phyloP scores from a whole-genome alignment of 2,113 vertebrate species.

The Alectura lathami region DNA sequence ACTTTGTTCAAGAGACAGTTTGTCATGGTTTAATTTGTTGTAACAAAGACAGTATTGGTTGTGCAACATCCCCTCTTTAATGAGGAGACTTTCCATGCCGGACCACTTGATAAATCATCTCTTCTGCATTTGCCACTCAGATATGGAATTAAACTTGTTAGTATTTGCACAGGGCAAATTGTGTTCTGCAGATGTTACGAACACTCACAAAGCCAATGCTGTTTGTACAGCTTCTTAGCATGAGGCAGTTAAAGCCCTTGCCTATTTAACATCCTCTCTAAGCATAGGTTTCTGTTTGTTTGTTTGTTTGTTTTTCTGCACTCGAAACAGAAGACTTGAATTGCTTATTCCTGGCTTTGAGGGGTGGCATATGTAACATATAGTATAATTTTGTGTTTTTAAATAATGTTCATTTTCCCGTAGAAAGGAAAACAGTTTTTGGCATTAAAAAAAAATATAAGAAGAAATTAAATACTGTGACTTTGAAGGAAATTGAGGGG shows the following conservation, averaged over 20 bases:
- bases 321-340: not conserved
- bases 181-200: not conserved
- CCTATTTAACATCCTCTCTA: not conserved
- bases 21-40: not conserved
- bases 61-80: not conserved
- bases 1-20: not conserved
- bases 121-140: not conserved
- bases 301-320: too few relatives aligned
- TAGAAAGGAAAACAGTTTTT: not conserved
- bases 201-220: not conserved
- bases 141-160: not conserved
- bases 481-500: not conserved
- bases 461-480: not conserved
- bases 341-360: not conserved
- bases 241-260: not conserved
- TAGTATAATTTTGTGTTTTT: not conserved
- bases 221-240: not conserved
- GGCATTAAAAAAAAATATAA: not conserved
- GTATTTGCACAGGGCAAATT: not conserved
- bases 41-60: not conserved
- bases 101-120: not conserved
- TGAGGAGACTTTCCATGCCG: not conserved
- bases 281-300: not conserved
- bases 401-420: not conserved
- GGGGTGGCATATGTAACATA: accelerated